Evolutionary conservation across 2,888 invertebrate genomes (phyloP), one percentile per base, ranked within the genome.

Genomic region (Orthosia gothica): DNA sequence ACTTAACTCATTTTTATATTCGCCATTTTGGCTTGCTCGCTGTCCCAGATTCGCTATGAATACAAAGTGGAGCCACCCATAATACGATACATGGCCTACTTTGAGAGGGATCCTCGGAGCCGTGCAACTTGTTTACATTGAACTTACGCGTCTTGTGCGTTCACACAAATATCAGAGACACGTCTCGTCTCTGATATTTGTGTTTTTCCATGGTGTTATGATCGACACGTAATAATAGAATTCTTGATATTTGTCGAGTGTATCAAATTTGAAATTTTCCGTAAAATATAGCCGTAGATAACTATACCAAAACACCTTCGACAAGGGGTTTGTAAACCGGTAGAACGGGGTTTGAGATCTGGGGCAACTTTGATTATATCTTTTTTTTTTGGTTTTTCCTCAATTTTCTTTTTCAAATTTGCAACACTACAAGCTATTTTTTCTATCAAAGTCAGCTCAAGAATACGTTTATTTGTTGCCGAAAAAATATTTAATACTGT

Each of bases 1-100:
- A 94, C 94, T 94, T 94, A 94, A 94, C 94, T 94, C 94, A 95
- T 95, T 95, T 95, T 95, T 94, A 95, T 94, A 92, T 89, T 90
- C 91, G 91, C 93, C 92, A 92, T 94, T 94, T 94, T 92, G 94
- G 93, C 93, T 92, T 92, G 91, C 90, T 91, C 88, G 91, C 90
- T 92, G 93, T 91, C 93, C 93, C 93, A 92, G 91, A 93, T 94
- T 92, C 91, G 90, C 91, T 91, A 93, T 94, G 94, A 94, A 95
- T 94, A 94, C 93, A 91, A 92, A 94, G 90, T 91, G 88, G 88
- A 91, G 89, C 82, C 87, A 86, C 87, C 89, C 89, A 92, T 93
- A 92, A 92, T 90, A 92, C 93, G 92, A 93, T 94, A 94, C 93
- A 93, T 91, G 92, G 89, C 92, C 92, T 91, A 92, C 92, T 93